phyloP scores from a whole-genome alignment of 2,113 vertebrate species.

The Electrona antarctica region DNA sequence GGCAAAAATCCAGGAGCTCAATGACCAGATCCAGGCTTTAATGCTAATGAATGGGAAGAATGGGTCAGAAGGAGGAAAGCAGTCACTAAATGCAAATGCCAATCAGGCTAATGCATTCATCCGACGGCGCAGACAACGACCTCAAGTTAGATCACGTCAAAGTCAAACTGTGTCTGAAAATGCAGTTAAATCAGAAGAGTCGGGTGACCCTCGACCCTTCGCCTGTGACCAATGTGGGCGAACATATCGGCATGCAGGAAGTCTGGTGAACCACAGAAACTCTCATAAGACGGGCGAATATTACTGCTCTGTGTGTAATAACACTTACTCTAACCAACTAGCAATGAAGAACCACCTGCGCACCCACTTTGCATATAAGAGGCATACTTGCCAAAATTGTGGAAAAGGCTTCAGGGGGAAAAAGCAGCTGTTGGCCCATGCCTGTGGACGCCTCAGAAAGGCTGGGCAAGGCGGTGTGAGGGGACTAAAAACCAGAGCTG shows the following conservation, averaged over 20 bases:
- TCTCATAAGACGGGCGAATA: constrained; percentile 89
- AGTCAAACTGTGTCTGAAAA: constrained; percentile 30
- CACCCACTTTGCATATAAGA: constrained; percentile 84
- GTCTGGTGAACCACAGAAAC: constrained; percentile 90
- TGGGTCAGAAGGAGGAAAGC: constrained; percentile 53
- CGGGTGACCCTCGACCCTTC: constrained; percentile 78
- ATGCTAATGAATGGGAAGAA: constrained; percentile 73
- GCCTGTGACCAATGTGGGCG: constrained; percentile 87
- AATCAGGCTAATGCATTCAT: constrained; percentile 38
- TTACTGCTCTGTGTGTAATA: constrained; percentile 85
- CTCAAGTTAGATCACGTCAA: constrained; percentile 28
- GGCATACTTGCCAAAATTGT: constrained; percentile 82
- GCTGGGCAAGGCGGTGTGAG: constrained; percentile 33
- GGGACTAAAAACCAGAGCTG: constrained; percentile 45
- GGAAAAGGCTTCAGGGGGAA: constrained; percentile 85
- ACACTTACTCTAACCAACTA: constrained; percentile 87
- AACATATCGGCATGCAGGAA: constrained; percentile 89
- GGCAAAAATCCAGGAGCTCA: constrained; percentile 80
- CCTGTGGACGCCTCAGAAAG: constrained; percentile 69
- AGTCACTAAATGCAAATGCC: constrained; percentile 42
- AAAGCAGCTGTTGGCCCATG: constrained; percentile 82
- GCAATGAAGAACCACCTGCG: constrained; percentile 90
- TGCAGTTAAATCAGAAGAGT: constrained; percentile 49
- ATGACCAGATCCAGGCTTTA: constrained; percentile 78
- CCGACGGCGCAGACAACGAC: constrained; percentile 42